A percentile compares a stretch with the other conserved stretches of the same genome.
Conservation (phyloP, 2,113 vertebrate genomes). For the Nanorana parkeri region DNA sequence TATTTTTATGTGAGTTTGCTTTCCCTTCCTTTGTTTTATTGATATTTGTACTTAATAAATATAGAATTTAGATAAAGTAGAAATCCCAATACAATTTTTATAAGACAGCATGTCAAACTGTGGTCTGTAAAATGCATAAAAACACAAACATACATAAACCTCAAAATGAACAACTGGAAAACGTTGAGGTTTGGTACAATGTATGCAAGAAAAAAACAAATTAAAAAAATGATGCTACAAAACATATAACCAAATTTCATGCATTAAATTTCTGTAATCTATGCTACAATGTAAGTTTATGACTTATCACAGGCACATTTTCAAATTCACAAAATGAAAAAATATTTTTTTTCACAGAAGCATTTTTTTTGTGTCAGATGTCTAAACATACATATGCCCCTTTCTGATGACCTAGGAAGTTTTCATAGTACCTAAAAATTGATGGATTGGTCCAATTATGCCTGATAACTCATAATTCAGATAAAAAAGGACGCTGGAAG, state of each 20-base stretch:
- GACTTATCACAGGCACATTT: not conserved
- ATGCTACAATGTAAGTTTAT: not conserved
- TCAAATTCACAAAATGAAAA: not conserved
- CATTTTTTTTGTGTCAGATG: conserved; percentile 15
- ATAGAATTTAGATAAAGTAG: too few relatives aligned
- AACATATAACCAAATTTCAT: not conserved
- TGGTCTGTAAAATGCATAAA: too few relatives aligned
- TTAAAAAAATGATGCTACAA: too few relatives aligned
- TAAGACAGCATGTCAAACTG: too few relatives aligned
- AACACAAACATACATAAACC: too few relatives aligned
- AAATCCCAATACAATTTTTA: too few relatives aligned
- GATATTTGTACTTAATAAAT: too few relatives aligned
- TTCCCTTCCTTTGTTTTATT: too few relatives aligned
- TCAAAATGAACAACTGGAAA: too few relatives aligned
- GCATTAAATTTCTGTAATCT: not conserved
- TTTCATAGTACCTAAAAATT: conserved; percentile 48
- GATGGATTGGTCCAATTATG: conserved; percentile 58
- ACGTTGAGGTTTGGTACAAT: too few relatives aligned
- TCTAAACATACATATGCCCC: conserved; percentile 32
- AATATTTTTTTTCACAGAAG: not conserved
- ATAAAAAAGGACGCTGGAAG: conserved; percentile 55
- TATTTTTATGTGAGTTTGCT: too few relatives aligned
- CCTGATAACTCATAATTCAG: conserved; percentile 57
- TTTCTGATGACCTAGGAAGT: conserved; percentile 48
- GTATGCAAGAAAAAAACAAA: too few relatives aligned